Evolutionary conservation across 2,888 invertebrate genomes (phyloP), one percentile per base, ranked within the genome.

Genomic region (Eledona agricola): DNA sequence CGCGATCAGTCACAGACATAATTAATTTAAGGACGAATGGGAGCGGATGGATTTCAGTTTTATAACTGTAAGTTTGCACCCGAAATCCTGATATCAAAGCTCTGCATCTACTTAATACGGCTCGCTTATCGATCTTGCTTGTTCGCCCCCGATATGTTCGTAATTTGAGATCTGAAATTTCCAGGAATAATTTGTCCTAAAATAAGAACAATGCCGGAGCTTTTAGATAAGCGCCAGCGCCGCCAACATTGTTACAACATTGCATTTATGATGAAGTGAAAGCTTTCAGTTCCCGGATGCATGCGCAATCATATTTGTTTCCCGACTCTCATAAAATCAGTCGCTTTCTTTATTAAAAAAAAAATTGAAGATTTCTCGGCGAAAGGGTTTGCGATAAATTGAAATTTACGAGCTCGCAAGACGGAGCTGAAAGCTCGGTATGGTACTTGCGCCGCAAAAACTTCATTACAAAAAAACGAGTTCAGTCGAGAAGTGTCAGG

Each of bases 381-480:
- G 28, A 40, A 26, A 26, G 40, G 10, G 17, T 40, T 4, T 11
- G 28, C 26, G 37, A 25, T 38, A 19, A 40, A 40, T 28, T 28
- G 26, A 28, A 40, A 26, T 38, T 38, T 38, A 25, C 23, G 37
- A 38, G 10, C 9, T 13, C 16, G 10, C 7, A 15, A 29, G 42
- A 19, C 6, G 22, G 16, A 15, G 9, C 22, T 15, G 23, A 43
- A 43, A 43, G 40, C 38, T 15, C 9, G 22, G 35, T 22, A 35
- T 7, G 23, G 12, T 20, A 34, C 34, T 34, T 34, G 34, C 34
- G 11, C n/a, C 7, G 4, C 12, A 20, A 28, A 31, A 42, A 42
- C 31, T 42, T 31, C 29, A 42, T 29, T 22, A 16, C 29, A 49
- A 49, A 49, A 31, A 40, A 49, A 40, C 20, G 45, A 45, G 25